Evolutionary conservation across 2,797 vertebrate species (phyloP).

Genomic region (Syngnathus rostellatus): DNA sequence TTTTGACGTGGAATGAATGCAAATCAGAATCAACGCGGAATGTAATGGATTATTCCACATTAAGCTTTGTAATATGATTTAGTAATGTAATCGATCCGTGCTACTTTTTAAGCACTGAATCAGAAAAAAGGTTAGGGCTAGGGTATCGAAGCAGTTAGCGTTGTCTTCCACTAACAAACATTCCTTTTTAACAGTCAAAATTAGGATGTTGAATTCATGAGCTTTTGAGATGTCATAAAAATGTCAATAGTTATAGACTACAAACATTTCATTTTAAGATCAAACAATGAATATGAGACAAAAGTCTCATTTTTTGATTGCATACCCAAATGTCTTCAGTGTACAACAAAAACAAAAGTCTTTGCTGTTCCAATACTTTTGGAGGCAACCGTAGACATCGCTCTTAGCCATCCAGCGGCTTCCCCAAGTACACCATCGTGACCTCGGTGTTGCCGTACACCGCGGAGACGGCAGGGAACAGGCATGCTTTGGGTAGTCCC

Average conservation of each 20-base stretch:
- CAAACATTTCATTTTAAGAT: no score
- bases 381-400: background rate
- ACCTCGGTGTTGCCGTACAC: conserved; percentile 99
- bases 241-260: conserved; percentile 11
- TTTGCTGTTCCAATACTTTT: no score
- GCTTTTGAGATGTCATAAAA: conserved; percentile 23
- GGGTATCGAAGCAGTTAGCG: conserved; percentile 53
- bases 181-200: conserved; percentile 10
- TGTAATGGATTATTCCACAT: conserved; percentile 11
- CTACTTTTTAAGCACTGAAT: conserved; percentile 26
- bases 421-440: conserved; percentile 98
- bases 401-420: conserved; percentile 87
- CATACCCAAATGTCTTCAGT: no score
- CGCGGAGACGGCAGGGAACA: conserved; percentile 95
- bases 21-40: conserved; percentile 22
- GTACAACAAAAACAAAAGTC: no score
- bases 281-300: no score
- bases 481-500: conserved; percentile 90
- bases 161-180: conserved; percentile 35
- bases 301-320: no score
- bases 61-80: background rate
- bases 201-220: conserved; percentile 3
- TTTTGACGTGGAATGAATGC: conserved; percentile 40
- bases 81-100: conserved; percentile 11
- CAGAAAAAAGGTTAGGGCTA: conserved; percentile 44